These are phyloP conservation scores for Leptinotarsa haldemani DNA, from an alignment of 2,888 invertebrate species.

Conservation along the genomic window DNA sequence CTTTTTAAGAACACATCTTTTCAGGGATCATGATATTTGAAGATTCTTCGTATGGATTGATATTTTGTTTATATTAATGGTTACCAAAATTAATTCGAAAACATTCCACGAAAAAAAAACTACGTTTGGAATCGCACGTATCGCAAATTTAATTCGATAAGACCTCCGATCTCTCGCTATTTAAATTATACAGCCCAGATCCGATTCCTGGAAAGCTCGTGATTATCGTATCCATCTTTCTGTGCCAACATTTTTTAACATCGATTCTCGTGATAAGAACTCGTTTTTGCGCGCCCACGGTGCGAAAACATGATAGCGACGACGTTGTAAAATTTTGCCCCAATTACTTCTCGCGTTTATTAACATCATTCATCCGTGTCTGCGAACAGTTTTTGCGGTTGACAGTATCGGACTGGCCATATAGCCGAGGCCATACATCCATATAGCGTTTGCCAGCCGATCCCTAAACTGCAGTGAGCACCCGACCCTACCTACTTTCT, in stretches of 20 bases:
- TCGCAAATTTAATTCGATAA: neutral
- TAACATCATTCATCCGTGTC: neutral
- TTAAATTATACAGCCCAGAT: neutral
- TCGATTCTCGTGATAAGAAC: neutral
- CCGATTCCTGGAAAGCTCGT: conserved; percentile 1
- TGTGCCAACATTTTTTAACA: neutral
- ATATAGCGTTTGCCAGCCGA: no score
- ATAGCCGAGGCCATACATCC: no score
- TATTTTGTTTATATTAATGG: neutral
- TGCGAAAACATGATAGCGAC: neutral
- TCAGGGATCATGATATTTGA: neutral
- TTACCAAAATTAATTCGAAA: neutral
- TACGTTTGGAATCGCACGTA: conserved; percentile 1
- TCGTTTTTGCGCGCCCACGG: neutral
- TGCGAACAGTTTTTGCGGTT: neutral
- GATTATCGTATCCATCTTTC: conserved; percentile 3
- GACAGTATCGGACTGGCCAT: no score
- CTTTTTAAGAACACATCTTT: neutral
- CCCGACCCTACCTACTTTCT: no score
- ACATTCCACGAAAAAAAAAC: neutral
- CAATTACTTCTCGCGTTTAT: conserved; percentile 4
- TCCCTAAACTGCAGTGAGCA: no score
- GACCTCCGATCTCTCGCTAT: neutral
- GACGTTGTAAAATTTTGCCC: neutral
- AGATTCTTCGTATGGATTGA: neutral